Conservation (phyloP, 2,888 invertebrate genomes). For the Psylliodes chrysocephalus region DNA sequence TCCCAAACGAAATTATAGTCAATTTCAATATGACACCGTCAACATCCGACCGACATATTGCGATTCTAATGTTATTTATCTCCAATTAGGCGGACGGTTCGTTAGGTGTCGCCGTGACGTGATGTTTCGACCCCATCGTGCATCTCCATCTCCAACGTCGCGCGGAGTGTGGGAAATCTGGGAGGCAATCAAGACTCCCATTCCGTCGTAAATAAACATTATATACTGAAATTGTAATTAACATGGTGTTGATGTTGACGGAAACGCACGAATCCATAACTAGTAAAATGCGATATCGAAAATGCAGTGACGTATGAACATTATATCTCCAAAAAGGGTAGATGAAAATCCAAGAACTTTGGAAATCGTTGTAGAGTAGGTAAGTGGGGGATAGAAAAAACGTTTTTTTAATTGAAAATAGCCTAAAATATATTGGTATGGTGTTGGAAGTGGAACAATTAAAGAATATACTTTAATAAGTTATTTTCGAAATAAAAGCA, state of each 20-base stretch:
- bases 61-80: conserved; percentile 25
- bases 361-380: no score
- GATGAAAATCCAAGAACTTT: no score
- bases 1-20: no score
- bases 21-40: no score
- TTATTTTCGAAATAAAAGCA: no score
- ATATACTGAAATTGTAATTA: conserved; percentile 40
- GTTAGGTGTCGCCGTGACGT: conserved; percentile 23
- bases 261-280: conserved; percentile 25
- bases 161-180: conserved; percentile 6
- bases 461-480: no score
- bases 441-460: no score
- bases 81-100: conserved; percentile 25
- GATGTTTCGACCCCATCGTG: conserved; percentile 31
- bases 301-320: conserved; percentile 8
- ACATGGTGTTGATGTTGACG: conserved; percentile 32
- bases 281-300: conserved; percentile 9
- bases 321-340: no score
- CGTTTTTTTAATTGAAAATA: no score
- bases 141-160: conserved; percentile 13
- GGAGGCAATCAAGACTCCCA: conserved; percentile 29
- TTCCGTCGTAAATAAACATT: conserved; percentile 35
- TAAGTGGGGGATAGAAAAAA: no score
- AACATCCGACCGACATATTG: conserved; percentile 1
- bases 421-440: no score